These are phyloP conservation scores for Callorhinus ursinus DNA, from an alignment of 2,113 vertebrate genomes.

Conservation along the genomic window DNA sequence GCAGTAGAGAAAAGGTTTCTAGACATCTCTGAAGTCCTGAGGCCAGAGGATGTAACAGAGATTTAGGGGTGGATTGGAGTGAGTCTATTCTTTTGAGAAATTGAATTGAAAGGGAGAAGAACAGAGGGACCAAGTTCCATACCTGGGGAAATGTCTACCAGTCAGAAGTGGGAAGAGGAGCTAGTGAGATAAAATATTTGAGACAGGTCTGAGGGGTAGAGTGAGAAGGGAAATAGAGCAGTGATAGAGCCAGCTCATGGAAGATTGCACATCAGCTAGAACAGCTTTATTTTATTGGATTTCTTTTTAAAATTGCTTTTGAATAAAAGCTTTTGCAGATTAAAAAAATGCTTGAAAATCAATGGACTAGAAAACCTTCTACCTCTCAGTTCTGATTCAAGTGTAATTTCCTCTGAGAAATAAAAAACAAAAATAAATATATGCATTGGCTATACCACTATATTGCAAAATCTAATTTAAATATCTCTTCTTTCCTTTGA, in stretches of 20 bases:
- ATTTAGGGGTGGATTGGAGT: neutral
- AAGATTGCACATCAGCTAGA: neutral
- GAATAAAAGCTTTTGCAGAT: conserved; percentile 44
- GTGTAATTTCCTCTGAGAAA: conserved; percentile 47
- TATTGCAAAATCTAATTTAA: conserved; percentile 53
- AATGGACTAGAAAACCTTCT: conserved; percentile 45
- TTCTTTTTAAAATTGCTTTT: conserved; percentile 56
- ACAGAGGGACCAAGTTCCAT: neutral
- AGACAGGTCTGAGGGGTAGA: neutral
- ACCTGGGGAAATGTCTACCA: neutral
- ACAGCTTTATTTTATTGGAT: neutral
- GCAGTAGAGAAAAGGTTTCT: neutral
- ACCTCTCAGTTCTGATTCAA: conserved; percentile 42
- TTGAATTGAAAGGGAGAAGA: neutral
- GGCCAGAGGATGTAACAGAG: neutral
- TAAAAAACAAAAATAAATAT: conserved; percentile 61
- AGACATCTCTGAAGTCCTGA: neutral
- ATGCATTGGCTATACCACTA: neutral
- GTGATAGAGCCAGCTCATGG: neutral
- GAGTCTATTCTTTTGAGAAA: neutral
- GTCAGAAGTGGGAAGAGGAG: neutral
- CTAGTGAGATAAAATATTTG: neutral
- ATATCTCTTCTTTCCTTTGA: conserved; percentile 52
- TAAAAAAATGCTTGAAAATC: conserved; percentile 45
- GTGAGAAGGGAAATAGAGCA: neutral